Base-by-base conservation (phyloP, 2,113 vertebrate genomes). In the Dipodomys merriami region DNA sequence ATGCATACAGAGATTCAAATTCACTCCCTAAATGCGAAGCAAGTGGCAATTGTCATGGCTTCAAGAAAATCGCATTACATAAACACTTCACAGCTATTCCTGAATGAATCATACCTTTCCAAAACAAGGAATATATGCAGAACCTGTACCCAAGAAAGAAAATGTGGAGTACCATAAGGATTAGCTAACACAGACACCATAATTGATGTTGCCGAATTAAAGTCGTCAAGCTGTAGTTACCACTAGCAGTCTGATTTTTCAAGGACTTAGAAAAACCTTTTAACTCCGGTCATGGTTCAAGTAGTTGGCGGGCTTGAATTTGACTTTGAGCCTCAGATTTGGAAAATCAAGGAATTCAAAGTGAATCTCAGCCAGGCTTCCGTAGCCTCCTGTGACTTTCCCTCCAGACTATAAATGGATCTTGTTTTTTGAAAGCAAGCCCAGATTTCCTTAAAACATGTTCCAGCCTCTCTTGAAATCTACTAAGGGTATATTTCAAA, bases 341-440 rank as follows among this genome's bases (percentile, higher is more conserved):
- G 96, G 93, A 96, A 95, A 97, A 95, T 95, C 96, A 96, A 96
- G 96, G 95, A 95, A 95, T 95, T 97, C 96, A 97, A 95, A 95
- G 94, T 84, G 91, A 93, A 86, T 93, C 88, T 93, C 92, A 88
- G 90, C 90, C 95, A 97, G 86, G 76, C 49, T 95, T 88, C 90
- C 90, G 94, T 86, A 88, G 88, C 95, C 95, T 96, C 95, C 94
- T 87, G 83, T 86, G 92, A 96, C 80, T 91, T 93, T 93, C 90
- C 91, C 88, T 67, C 87, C 83, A 91, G 94, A 96, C 96, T 97
- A 96, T 96, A 97, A 97, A 96, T 95, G 96, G 95, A 96, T 90
- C 79, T 78, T 92, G 83, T 68, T 97, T 57, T 95, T 97, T 97
- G 96, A 97, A 97, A 96, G 90, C 83, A 83, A 97, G 97, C 97